A percentile compares a stretch with the other conserved stretches of the same genome.
Conservation (phyloP, 2,888 invertebrate genomes). For the Drosophila subsilvestris region DNA sequence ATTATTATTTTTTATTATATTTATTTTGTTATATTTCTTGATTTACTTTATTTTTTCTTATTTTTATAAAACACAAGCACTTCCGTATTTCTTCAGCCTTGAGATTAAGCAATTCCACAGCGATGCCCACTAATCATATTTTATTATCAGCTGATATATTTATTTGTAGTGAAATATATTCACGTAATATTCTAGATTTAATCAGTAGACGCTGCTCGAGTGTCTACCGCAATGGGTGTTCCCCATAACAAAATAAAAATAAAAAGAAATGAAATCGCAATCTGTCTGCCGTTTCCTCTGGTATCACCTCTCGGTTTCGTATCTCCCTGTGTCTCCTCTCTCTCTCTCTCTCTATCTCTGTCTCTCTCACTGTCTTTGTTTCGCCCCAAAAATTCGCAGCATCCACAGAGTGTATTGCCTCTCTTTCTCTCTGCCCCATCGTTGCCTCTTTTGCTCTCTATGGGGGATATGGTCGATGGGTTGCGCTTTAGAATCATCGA, state of each 20-base stretch:
- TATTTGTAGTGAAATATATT: not conserved
- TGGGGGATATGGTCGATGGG: slow-evolving; percentile 53
- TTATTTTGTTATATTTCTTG: too few species aligned
- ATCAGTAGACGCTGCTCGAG: slow-evolving; percentile 43
- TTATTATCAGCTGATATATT: slow-evolving; percentile 3
- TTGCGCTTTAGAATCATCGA: slow-evolving; percentile 76
- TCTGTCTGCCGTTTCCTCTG: slow-evolving; percentile 28
- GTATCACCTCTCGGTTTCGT: slow-evolving; percentile 1
- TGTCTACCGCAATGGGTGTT: slow-evolving; percentile 14
- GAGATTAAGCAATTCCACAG: not conserved
- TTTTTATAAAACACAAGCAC: not conserved
- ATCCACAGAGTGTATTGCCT: slow-evolving; percentile 26
- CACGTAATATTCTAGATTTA: slow-evolving; percentile 28
- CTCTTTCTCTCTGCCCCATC: slow-evolving; percentile 4
- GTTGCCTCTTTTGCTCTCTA: slow-evolving; percentile 2
- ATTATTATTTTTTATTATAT: too few species aligned
- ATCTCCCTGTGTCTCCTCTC: slow-evolving; percentile 1
- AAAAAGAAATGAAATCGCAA: slow-evolving; percentile 33
- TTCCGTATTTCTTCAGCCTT: not conserved
- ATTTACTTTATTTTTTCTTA: not conserved
- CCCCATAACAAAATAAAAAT: not conserved
- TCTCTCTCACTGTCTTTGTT: slow-evolving; percentile 35
- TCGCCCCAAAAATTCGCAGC: slow-evolving; percentile 38
- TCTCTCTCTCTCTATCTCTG: slow-evolving; percentile 12
- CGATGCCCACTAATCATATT: not conserved